A percentile compares a stretch with the other conserved stretches of the same genome.
Evolutionary conservation across 2,888 invertebrate genomes (phyloP).

Genomic region (Dicranocentrus wangi): DNA sequence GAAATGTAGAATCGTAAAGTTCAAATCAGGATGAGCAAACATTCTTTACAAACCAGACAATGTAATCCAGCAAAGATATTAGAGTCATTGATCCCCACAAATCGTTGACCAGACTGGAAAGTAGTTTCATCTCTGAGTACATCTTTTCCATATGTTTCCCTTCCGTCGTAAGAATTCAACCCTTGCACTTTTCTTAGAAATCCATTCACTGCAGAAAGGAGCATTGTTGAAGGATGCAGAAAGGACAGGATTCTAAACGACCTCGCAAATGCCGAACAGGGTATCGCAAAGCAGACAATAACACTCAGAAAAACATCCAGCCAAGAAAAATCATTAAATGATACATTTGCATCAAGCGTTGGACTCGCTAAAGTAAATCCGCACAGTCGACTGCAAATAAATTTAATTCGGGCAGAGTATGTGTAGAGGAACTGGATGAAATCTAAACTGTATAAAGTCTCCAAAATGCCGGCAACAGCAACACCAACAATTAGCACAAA

Average conservation of each 20-base stretch:
- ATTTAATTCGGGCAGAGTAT: background rate
- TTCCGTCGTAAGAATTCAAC: too few relatives aligned
- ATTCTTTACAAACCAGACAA: too few relatives aligned
- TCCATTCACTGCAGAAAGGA: background rate
- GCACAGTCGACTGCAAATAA: background rate
- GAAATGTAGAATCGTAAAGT: too few relatives aligned
- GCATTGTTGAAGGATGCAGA: conserved; percentile 20
- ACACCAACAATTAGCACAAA: background rate
- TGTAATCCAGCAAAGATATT: conserved; percentile 28
- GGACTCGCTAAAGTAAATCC: background rate
- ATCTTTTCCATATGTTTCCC: background rate
- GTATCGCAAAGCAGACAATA: background rate
- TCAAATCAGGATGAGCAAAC: too few relatives aligned
- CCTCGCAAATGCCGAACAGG: background rate
- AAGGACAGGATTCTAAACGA: conserved; percentile 20
- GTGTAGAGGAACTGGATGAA: background rate
- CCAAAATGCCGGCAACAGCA: background rate
- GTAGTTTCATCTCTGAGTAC: conserved; percentile 7
- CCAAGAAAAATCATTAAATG: background rate
- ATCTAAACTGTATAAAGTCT: background rate
- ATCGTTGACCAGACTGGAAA: conserved; percentile 3
- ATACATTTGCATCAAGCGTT: background rate
- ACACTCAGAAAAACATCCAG: background rate
- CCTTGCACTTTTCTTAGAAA: background rate
- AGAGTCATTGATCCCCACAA: conserved; percentile 30